These are phyloP conservation scores for Neolamprologus longior DNA, from an alignment of 2,113 vertebrate genomes.

Conservation along the genomic window DNA sequence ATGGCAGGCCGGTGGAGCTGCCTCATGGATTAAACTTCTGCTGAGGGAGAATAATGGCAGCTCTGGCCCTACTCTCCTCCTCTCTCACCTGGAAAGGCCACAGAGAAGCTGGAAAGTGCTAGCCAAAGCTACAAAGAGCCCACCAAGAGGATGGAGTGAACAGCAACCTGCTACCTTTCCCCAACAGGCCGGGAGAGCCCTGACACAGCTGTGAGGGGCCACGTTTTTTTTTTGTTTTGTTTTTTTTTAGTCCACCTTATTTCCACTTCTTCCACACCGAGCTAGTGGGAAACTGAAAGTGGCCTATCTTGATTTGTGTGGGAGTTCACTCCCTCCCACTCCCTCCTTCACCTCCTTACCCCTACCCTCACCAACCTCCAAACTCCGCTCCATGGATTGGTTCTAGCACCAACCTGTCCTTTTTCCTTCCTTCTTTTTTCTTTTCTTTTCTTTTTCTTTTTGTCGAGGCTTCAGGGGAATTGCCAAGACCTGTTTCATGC, in stretches of 20 bases:
- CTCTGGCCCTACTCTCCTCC: conserved; percentile 21
- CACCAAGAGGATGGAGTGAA: conserved; percentile 55
- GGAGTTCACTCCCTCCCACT: conserved; percentile 29
- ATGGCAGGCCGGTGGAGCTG: conserved; percentile 3
- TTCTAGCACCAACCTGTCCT: conserved; percentile 52
- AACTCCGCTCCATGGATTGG: conserved; percentile 9
- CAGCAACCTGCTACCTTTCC: neutral
- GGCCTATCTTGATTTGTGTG: neutral
- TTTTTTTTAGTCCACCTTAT: neutral
- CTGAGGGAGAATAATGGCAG: conserved; percentile 52
- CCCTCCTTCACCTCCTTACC: conserved; percentile 18
- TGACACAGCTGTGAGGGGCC: neutral
- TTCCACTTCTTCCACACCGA: neutral
- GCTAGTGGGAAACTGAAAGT: neutral
- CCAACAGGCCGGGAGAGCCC: conserved; percentile 16
- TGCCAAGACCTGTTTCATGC: conserved; percentile 73
- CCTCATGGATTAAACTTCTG: neutral
- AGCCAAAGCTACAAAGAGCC: neutral
- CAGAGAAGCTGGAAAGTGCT: conserved; percentile 13
- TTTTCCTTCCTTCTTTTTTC: conserved; percentile 39
- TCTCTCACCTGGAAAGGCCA: neutral
- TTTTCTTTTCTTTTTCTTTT: conserved; percentile 60
- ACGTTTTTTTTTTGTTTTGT: neutral
- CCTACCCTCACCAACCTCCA: neutral
- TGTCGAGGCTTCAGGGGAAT: conserved; percentile 65